These are phyloP conservation scores for Malurus leucopterus DNA, from an alignment of 2,797 vertebrate species.

Conservation along the genomic window DNA sequence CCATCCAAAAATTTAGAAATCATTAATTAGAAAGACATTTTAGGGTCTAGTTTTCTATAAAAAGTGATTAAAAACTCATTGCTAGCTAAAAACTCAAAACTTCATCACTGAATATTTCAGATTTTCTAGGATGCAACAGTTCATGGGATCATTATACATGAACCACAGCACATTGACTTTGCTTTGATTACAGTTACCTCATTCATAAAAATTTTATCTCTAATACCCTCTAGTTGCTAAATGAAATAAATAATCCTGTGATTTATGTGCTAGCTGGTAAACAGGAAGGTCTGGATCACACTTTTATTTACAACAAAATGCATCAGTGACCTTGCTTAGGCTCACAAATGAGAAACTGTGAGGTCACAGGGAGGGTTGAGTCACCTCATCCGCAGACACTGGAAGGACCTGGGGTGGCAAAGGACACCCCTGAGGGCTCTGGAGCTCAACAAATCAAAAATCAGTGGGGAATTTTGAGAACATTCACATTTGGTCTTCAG, in stretches of 20 bases:
- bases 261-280: not conserved
- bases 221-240: not conserved
- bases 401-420: not conserved
- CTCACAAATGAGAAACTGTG: not conserved
- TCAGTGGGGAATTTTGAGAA: not conserved
- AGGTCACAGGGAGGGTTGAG: not conserved
- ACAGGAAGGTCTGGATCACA: not conserved
- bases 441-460: not conserved
- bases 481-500: not conserved
- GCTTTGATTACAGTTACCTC: not conserved
- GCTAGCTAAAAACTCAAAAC: not conserved
- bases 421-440: not conserved
- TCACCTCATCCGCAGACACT: not conserved
- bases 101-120: not conserved
- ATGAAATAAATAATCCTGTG: not conserved
- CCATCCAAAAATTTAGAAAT: not conserved
- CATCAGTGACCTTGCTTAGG: not conserved
- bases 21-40: not conserved
- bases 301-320: not conserved
- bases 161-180: not conserved
- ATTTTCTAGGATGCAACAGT: not conserved
- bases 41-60: not conserved
- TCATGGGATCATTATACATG: not conserved
- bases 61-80: not conserved
- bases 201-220: slow-evolving; percentile 2